Evolutionary conservation across 2,888 invertebrate species (phyloP), one percentile per base, ranked within the genome.

Genomic region (Bhutanitis thaidina): DNA sequence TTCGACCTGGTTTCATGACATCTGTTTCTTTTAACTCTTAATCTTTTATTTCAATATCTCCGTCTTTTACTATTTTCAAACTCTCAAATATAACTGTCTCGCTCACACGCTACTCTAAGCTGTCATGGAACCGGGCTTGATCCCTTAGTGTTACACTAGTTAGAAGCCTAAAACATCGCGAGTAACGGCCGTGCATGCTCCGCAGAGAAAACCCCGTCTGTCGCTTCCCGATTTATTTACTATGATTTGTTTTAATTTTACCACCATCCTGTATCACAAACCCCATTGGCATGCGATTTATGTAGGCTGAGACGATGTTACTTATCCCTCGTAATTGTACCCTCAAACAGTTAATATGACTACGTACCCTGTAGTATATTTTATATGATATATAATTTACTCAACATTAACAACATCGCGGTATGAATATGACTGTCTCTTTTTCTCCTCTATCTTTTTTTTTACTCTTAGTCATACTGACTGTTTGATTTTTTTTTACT

Each of bases 271-370:
- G 56, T 60, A 61, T 61, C 60, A 60, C 61, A 37, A n/a, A 68
- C 71, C 73, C 70, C 69, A 79, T 81, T 83, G 77, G 89, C 89
- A 88, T 88, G 88, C 82, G 80, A 72, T 77, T 69, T 64, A 60
- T 72, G 72, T 85, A 88, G 86, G 80, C 87, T 87, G 87, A 83
- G 81, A 87, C 79, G 64, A 82, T 80, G 80, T 82, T 81, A 87
- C 87, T 88, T 85, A 85, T 84, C 85, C 87, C 87, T 83, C 84
- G 72, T 74, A 71, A 43, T 60, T 60, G 68, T 54, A 55, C 65
- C 65, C 75, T 80, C 88, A 86, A 89, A 87, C 89, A 87, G 89
- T 87, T 72, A 80, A 72, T 88, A 85, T 88, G 89, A 86, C 85
- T 86, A 77, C 64, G 70, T 57, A 5, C 70, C 67, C 54, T 55